These are phyloP conservation scores for Temnothorax nylanderi DNA, from an alignment of 1,140 invertebrate species.

Conservation along the genomic window DNA sequence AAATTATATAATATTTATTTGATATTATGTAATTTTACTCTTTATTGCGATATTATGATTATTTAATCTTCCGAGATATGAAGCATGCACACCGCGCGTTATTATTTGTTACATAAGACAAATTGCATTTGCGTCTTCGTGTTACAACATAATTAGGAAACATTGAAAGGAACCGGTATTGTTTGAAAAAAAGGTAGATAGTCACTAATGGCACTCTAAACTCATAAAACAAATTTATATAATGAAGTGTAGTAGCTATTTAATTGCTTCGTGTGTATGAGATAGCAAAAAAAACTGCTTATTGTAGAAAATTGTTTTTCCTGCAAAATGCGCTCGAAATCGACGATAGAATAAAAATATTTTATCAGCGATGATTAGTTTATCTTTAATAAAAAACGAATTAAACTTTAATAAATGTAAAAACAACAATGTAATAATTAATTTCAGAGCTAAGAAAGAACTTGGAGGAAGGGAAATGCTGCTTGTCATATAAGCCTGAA, in stretches of 20 bases:
- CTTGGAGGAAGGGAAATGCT: background rate
- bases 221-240: slow-evolving; percentile 82
- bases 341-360: slow-evolving; percentile 25
- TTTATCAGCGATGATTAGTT: slow-evolving; percentile 37
- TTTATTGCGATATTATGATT: background rate
- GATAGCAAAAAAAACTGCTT: background rate
- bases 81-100: background rate
- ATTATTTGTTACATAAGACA: slow-evolving; percentile 21
- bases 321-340: slow-evolving; percentile 21
- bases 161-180: background rate
- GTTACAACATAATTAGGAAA: background rate
- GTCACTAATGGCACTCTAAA: slow-evolving; percentile 70
- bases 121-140: background rate
- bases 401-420: background rate
- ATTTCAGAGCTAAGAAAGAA: slow-evolving; percentile 39
- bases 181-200: background rate
- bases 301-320: slow-evolving; percentile 36
- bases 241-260: slow-evolving; percentile 38
- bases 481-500: slow-evolving; percentile 32
- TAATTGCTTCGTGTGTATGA: background rate
- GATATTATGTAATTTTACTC: background rate
- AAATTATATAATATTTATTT: slow-evolving; percentile 17
- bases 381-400: background rate
- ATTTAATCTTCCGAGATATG: background rate
- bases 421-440: slow-evolving; percentile 50